A percentile compares a stretch with the other conserved stretches of the same genome.
Conservation (phyloP, 2,113 vertebrate genomes). For the Penelope pileata region DNA sequence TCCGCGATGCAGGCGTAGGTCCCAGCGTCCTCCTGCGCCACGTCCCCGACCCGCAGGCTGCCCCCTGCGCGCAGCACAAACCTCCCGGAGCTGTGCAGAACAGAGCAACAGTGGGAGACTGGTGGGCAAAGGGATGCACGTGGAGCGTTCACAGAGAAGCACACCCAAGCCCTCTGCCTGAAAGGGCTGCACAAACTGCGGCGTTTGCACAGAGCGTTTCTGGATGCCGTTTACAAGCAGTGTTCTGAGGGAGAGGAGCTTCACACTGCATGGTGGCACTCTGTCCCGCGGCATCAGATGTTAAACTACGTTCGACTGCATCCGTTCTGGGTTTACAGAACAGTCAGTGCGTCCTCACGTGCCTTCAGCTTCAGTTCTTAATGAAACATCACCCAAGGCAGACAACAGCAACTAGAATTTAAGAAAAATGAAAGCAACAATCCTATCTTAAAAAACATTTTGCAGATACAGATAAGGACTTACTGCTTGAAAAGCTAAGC, state of each 20-base stretch:
- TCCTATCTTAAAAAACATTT: not conserved
- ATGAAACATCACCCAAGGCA: not conserved
- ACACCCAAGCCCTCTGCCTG: not conserved
- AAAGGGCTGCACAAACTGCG: not conserved
- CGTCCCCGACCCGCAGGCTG: slow-evolving; percentile 82
- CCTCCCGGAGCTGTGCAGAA: slow-evolving; percentile 77
- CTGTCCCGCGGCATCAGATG: not conserved
- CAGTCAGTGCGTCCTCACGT: not conserved
- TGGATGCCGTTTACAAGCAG: not conserved
- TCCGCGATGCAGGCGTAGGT: slow-evolving; percentile 87
- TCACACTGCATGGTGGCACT: not conserved
- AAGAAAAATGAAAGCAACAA: not conserved
- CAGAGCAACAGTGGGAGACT: not conserved
- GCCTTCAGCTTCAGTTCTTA: not conserved
- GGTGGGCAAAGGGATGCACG: not conserved
- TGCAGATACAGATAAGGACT: not conserved
- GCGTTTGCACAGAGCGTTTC: not conserved
- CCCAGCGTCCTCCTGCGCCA: slow-evolving; percentile 85
- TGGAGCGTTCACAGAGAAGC: not conserved
- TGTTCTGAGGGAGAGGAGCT: not conserved
- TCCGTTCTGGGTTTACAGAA: not conserved
- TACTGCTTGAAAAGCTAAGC: not conserved
- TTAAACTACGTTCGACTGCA: not conserved
- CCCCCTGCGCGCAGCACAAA: slow-evolving; percentile 84
- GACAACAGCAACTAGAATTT: not conserved